These are phyloP conservation scores for Hydractinia echinata DNA, from an alignment of 30 jellyfish, hydroid and myxozoan species.

Conservation along the genomic window DNA sequence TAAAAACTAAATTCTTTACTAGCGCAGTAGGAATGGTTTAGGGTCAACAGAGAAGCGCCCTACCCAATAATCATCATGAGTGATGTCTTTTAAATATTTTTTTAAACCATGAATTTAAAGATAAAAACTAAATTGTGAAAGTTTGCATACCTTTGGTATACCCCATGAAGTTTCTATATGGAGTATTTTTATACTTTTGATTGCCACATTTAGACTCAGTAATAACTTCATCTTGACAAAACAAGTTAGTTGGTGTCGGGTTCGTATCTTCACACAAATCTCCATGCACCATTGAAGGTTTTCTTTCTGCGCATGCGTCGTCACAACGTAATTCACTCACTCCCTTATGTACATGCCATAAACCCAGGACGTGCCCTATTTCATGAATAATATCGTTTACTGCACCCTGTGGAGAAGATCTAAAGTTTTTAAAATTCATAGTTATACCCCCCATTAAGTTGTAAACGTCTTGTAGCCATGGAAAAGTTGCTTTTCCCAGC, in stretches of 20 bases:
- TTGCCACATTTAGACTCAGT: constrained; percentile 17
- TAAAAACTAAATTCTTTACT: too few species aligned
- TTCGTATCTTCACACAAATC: constrained; percentile 80
- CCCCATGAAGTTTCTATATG: constrained; percentile 72
- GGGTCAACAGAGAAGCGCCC: too few species aligned
- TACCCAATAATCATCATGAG: too few species aligned
- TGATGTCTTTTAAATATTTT: too few species aligned
- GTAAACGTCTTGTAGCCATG: constrained; percentile 58
- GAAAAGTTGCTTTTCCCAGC: constrained; percentile 65
- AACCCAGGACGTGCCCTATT: constrained; percentile 77
- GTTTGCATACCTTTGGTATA: constrained; percentile 41
- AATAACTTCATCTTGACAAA: constrained; percentile 48
- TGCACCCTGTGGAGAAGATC: constrained; percentile 26
- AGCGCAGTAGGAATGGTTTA: too few species aligned
- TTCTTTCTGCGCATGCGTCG: constrained; percentile 68
- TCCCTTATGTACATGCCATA: constrained; percentile 80
- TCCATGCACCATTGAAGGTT: constrained; percentile 81
- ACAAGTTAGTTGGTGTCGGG: constrained; percentile 64
- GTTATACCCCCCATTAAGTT: constrained; percentile 72
- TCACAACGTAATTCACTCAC: constrained; percentile 40
- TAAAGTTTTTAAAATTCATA: constrained; percentile 43
- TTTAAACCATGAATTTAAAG: neutral
- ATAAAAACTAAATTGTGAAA: neutral
- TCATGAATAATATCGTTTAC: constrained; percentile 67
- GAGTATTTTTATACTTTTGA: constrained; percentile 47